phyloP scores from a whole-genome alignment of 64 coral and sea anemone species.

The Pocillopora verrucosa region DNA sequence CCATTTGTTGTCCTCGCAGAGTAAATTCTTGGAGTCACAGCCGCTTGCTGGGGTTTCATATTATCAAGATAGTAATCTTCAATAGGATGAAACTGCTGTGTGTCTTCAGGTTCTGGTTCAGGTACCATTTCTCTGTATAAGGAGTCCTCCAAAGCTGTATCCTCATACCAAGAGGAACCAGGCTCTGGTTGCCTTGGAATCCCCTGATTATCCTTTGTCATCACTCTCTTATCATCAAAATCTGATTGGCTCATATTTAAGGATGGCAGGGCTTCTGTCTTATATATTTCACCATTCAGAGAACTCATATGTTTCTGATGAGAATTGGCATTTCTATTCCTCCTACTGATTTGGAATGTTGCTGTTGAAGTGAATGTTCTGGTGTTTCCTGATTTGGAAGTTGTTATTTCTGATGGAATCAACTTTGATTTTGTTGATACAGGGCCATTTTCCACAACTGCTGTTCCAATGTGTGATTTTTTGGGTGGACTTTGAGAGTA shows the following conservation, averaged over 20 bases:
- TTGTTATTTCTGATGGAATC: background rate
- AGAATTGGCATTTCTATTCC: background rate
- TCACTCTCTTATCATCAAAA: background rate
- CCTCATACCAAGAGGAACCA: background rate
- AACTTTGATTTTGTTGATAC: background rate
- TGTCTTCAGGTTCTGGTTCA: slow-evolving; percentile 32
- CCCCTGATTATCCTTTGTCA: background rate
- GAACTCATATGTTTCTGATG: background rate
- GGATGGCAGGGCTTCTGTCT: background rate
- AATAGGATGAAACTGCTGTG: background rate
- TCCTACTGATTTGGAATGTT: slow-evolving; percentile 7
- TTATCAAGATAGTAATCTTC: background rate
- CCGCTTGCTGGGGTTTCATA: background rate
- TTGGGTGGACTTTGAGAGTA: background rate
- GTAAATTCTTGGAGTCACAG: background rate
- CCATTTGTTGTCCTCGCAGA: background rate
- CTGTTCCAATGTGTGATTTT: background rate
- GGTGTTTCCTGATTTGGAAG: background rate
- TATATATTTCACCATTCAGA: background rate
- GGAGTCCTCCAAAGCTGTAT: slow-evolving; percentile 9
- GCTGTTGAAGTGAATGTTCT: slow-evolving; percentile 14
- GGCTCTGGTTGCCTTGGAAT: background rate
- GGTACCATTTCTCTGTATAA: slow-evolving; percentile 20
- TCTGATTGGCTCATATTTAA: background rate
- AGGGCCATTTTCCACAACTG: background rate